Evolutionary conservation across 2,888 invertebrate species (phyloP).

Genomic region (Noctuana brunneofusca): DNA sequence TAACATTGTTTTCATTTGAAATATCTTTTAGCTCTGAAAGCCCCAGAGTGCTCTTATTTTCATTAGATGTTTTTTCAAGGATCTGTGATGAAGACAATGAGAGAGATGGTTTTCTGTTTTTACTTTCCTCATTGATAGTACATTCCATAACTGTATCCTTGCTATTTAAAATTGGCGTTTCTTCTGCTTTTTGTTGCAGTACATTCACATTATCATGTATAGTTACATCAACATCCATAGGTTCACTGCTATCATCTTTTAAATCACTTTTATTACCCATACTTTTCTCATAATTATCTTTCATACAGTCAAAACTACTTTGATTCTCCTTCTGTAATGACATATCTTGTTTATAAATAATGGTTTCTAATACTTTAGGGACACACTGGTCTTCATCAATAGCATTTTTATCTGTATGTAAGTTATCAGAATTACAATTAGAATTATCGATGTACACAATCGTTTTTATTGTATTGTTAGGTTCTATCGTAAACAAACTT

Average conservation of each 20-base stretch:
- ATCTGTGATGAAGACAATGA: slow-evolving; percentile 45
- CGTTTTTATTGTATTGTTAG: slow-evolving; percentile 49
- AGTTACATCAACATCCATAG: slow-evolving; percentile 77
- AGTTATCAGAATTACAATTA: slow-evolving; percentile 55
- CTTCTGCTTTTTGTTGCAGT: slow-evolving; percentile 11
- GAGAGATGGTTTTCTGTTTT: slow-evolving; percentile 40
- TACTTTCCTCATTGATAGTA: slow-evolving; percentile 3
- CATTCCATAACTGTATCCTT: slow-evolving; percentile 34
- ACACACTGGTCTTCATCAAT: slow-evolving; percentile 69
- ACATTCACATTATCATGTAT: slow-evolving; percentile 53
- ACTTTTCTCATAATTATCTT: slow-evolving; percentile 6
- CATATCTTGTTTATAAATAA: not conserved
- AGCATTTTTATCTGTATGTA: slow-evolving; percentile 41
- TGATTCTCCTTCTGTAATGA: not conserved
- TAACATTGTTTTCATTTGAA: slow-evolving; percentile 49
- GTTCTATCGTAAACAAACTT: slow-evolving; percentile 54
- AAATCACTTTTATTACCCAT: not conserved
- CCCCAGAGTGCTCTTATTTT: slow-evolving; percentile 64
- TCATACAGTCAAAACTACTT: slow-evolving; percentile 1
- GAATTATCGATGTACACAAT: slow-evolving; percentile 63
- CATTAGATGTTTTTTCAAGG: slow-evolving; percentile 49
- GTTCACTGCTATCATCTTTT: slow-evolving; percentile 59
- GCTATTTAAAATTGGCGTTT: slow-evolving; percentile 37
- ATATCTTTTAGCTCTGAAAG: slow-evolving; percentile 65
- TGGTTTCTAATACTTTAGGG: slow-evolving; percentile 52